Base-by-base conservation (phyloP, 2,113 vertebrate genomes). In the Saccopteryx bilineata region DNA sequence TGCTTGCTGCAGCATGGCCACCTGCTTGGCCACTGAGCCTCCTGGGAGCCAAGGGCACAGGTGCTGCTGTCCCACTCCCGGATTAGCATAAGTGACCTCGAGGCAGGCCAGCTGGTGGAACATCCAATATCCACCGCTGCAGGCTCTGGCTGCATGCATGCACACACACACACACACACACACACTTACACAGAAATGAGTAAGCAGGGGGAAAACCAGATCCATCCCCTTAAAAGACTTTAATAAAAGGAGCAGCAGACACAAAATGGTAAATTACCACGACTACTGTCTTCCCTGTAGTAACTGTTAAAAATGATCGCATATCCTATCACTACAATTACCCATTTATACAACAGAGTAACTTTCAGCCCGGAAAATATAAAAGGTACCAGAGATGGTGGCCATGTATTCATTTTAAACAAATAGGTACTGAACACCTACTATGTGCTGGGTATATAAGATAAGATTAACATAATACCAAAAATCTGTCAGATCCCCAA, bases 281-380 rank as follows among this genome's bases (percentile, higher is more conserved):
- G 24, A 15, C 60, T 21, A 69, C 61, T 95, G 54, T 81, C 88
- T 91, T 71, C 54, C 61, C 52, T 84, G 83, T n/a, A 90, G 60
- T 1, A 19, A 88, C 88, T 65, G 19, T 82, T 92, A 65, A 93
- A 87, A 96, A 82, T 60, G 33, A 78, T 61, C 54, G 18, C 56
- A 75, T 1, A 58, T 23, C 18, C 18, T 9, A 78, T 66, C 56
- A 58, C 54, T 88, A 23, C 6, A 87, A 87, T 72, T 63, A 89
- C 33, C 58, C n/a, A 52, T 61, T 79, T 68, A 23, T 54, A 6
- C 28, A 80, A 84, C 54, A 66, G 52, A 94, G 46, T 52, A 85
- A 66, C 28, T 88, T 21, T 87, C 50, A 71, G 3, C 46, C 56
- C 69, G 18, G 50, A 61, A 90, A 58, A 26, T n/a, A 13, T 17